Evolutionary conservation across 2,113 vertebrate genomes (phyloP), one percentile per base, ranked within the genome.

Genomic region (Emydocephalus ijimae): DNA sequence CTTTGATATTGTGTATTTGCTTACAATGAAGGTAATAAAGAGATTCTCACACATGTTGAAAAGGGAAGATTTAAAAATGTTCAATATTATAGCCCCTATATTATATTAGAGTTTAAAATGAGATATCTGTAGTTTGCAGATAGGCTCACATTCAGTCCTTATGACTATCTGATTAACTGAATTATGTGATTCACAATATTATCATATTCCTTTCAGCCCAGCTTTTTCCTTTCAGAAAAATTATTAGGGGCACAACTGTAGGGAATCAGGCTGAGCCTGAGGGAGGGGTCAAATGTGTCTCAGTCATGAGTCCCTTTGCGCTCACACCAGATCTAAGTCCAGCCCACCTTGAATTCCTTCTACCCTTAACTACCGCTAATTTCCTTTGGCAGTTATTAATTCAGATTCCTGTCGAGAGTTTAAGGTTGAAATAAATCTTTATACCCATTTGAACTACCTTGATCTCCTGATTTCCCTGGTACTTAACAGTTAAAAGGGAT

Each of bases 241-340:
- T 34, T 74, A 74, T 74, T 39, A 74, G 34, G 34, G 34, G 34
- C 18, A 81, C 69, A 81, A 34, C 69, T 20, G n/a, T 20, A n/a
- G 12, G 29, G 15, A 29, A 69, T 69, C 29, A 69, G 29, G 61
- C 61, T 69, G 29, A 69, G 61, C 61, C 24, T 0, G 4, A 69
- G 4, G 29, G 12, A n/a, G 29, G 29, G 12, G 64, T 69, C 29
- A 69, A 69, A 69, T 15, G 5, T 69, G 12, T 69, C 1, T n/a
- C 14, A 34, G 29, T 69, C n/a, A 34, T 1, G 2, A 34, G 5
- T 18, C 29, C 29, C 12, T 34, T 69, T n/a, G 61, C 0, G 0
- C 12, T 2, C 64, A n/a, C 64, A 69, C 7, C 14, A 34, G 12
- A 69, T 69, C 29, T 34, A 69, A 69, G 29, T 69, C 64, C 29